These are phyloP conservation scores for Chironomus tepperi DNA, from an alignment of 1,140 invertebrate genomes.

Conservation along the genomic window DNA sequence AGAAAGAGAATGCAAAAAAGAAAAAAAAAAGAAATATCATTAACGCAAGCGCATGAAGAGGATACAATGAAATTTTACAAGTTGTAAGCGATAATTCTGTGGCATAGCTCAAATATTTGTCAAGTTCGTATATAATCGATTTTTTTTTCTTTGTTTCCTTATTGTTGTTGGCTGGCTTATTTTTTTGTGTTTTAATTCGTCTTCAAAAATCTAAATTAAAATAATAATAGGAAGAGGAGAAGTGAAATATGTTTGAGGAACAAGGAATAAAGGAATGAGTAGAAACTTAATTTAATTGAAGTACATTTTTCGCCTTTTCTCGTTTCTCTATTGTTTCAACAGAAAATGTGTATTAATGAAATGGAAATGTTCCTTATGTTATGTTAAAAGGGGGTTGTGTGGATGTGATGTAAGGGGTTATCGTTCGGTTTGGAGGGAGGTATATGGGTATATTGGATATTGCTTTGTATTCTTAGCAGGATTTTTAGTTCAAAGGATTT, in stretches of 20 bases:
- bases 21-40: background rate
- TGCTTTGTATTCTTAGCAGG: no score
- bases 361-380: no score
- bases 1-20: background rate
- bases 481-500: no score
- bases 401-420: no score
- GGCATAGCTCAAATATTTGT: conserved; percentile 12
- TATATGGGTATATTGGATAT: no score
- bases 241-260: no score
- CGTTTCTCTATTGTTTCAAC: background rate
- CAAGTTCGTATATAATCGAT: conserved; percentile 13
- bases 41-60: background rate
- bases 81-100: conserved; percentile 12
- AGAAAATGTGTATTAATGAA: no score
- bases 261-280: no score
- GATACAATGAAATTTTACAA: background rate
- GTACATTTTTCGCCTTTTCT: background rate
- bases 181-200: background rate
- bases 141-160: background rate
- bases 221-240: no score
- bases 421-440: no score
- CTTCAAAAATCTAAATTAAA: background rate
- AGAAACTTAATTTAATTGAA: conserved; percentile 9
- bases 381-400: no score
- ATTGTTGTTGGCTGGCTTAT: background rate